Conservation (phyloP, 2,113 vertebrate species). For the Zingel zingel region DNA sequence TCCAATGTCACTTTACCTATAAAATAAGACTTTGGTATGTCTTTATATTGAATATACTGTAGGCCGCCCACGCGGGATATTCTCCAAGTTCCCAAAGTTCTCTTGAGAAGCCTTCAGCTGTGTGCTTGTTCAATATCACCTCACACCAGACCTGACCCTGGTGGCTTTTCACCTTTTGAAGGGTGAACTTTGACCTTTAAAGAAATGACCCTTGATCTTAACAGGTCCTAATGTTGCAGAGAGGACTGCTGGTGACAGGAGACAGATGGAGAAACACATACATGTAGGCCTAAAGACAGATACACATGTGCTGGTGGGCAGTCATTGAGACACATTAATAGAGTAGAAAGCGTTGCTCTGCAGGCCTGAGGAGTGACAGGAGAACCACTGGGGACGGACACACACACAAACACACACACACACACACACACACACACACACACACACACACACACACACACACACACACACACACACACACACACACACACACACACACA, state of each 20-base stretch:
- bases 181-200: conserved; percentile 70
- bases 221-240: conserved; percentile 78
- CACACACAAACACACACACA: conserved; percentile 41
- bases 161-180: conserved; percentile 70
- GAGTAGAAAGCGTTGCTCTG: conserved; percentile 64
- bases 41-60: conserved; percentile 40
- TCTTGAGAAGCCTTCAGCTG: conserved; percentile 67
- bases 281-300: conserved; percentile 50
- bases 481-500: conserved; percentile 61
- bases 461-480: conserved; percentile 74
- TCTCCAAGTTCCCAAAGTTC: conserved; percentile 49
- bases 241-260: conserved; percentile 75
- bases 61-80: conserved; percentile 28
- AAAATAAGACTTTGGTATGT: not conserved
- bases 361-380: conserved; percentile 69
- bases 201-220: conserved; percentile 76
- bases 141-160: conserved; percentile 69
- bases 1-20: conserved; percentile 35
- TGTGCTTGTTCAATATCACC: conserved; percentile 76
- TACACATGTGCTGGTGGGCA: conserved; percentile 56
- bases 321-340: conserved; percentile 57
- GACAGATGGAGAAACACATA: conserved; percentile 75
- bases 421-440: conserved; percentile 63
- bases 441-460: conserved; percentile 41
- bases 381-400: conserved; percentile 45